Evolutionary conservation across 2,113 vertebrate genomes (phyloP).

Genomic region (Zosterops hypoxanthus): DNA sequence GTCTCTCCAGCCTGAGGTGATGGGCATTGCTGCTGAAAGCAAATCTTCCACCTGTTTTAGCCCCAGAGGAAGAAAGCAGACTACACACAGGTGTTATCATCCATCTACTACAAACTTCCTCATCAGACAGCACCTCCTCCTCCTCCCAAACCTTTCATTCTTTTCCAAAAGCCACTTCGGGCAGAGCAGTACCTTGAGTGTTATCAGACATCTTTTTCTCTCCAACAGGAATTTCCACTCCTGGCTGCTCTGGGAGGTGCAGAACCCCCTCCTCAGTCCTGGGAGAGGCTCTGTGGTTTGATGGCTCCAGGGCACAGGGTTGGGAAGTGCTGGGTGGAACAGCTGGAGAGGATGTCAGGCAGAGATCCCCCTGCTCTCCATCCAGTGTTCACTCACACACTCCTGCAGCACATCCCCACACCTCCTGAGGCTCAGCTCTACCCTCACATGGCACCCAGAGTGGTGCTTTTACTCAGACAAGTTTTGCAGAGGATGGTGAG

Average conservation of each 20-base stretch:
- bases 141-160: neutral
- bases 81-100: neutral
- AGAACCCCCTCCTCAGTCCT: neutral
- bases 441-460: fast-evolving
- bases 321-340: neutral
- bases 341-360: neutral
- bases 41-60: neutral
- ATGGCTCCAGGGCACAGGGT: neutral
- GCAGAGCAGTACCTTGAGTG: neutral
- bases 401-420: neutral
- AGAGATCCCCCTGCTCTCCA: neutral
- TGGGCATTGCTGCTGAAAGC: neutral
- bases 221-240: neutral
- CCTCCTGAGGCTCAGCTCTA: neutral
- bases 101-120: neutral
- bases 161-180: constrained; percentile 10
- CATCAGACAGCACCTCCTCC: neutral
- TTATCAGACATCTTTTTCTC: neutral
- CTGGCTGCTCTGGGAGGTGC: neutral
- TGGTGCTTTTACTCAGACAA: neutral
- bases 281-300: neutral
- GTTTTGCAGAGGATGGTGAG: neutral
- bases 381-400: fast-evolving
- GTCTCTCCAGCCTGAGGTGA: neutral
- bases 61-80: neutral